Conservation (phyloP, 2,797 vertebrate genomes). For the Clarias laeviceps region DNA sequence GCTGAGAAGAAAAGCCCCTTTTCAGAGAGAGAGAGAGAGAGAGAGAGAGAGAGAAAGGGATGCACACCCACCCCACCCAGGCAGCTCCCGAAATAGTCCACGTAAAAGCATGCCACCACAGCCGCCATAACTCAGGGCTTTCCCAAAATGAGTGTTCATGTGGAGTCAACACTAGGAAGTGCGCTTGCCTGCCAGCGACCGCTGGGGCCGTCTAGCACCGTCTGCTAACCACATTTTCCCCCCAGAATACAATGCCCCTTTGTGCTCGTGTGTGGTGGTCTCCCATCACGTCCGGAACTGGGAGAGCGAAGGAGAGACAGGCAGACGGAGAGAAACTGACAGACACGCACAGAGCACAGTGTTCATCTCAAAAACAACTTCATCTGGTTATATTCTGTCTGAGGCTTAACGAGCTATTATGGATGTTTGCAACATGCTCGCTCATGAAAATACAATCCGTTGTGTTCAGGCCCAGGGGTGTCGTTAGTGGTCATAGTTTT, state of each 20-base stretch:
- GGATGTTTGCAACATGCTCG: not conserved
- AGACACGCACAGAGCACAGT: constrained; percentile 12
- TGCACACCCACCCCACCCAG: constrained; percentile 56
- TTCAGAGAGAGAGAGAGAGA: constrained; percentile 44
- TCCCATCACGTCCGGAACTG: constrained; percentile 58
- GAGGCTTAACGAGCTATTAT: constrained; percentile 16
- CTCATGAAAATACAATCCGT: not conserved
- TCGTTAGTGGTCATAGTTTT: not conserved
- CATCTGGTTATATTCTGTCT: constrained; percentile 2
- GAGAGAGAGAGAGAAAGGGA: constrained; percentile 54
- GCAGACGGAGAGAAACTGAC: constrained; percentile 31
- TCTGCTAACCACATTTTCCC: constrained; percentile 79
- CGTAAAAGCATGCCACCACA: constrained; percentile 63
- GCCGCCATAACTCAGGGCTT: constrained; percentile 70
- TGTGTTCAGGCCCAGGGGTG: not conserved
- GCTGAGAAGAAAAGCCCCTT: constrained; percentile 8
- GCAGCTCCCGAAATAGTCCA: constrained; percentile 68
- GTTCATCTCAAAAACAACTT: constrained; percentile 26
- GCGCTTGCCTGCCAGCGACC: constrained; percentile 76
- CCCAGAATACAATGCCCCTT: constrained; percentile 78
- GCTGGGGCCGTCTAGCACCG: constrained; percentile 70
- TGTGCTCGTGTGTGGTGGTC: constrained; percentile 76
- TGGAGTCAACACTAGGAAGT: constrained; percentile 80
- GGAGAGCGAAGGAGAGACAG: constrained; percentile 27
- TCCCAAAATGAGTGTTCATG: constrained; percentile 78